Base-by-base conservation (phyloP, 2,113 vertebrate species). In the Gallinago undulata region DNA sequence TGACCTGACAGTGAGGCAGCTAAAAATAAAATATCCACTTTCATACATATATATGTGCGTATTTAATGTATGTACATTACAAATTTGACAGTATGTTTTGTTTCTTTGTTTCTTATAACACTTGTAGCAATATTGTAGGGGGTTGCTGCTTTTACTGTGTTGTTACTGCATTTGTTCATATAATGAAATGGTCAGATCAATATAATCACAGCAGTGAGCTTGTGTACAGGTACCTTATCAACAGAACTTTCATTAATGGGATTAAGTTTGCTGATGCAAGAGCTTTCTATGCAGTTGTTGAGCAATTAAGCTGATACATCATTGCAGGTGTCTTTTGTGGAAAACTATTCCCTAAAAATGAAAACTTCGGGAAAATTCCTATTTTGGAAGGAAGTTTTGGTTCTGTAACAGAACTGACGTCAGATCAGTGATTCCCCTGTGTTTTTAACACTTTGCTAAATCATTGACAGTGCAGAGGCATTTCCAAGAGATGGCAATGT, bases 401-500 rank as follows among this genome's bases (percentile, higher is more conserved):
- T 35, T 78, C 68, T 89, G 37, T 57, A 50, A 53, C n/a, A 81
- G 18, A 66, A 7, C 41, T 89, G 28, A 31, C 6, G 31, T 55
- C 7, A 59, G 18, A 31, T 43, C 35, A 67, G 23, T 64, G 70
- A 33, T 35, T 70, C 2, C 2, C 15, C 27, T 66, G 8, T 53
- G n/a, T 1, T 60, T 91, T 75, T 59, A 91, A 70, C 25, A 31
- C 24, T 50, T 47, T 51, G 17, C 9, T 27, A 67, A 19, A 6
- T 59, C 48, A 22, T 45, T 56, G 53, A 4, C 19, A 33, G 33
- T 82, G 41, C 25, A 9, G 55, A 66, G 13, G 19, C 22, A 14
- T 72, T 78, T 89, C 93, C 77, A 91, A 60, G 70, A 89, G 51
- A 57, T 86, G 63, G 60, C 89, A 93, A 77, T 73, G 33, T 47